A percentile compares a stretch with the other conserved stretches of the same genome.
phyloP scores from a whole-genome alignment of 2,113 vertebrate genomes.

The Engraulis encrasicolus region DNA sequence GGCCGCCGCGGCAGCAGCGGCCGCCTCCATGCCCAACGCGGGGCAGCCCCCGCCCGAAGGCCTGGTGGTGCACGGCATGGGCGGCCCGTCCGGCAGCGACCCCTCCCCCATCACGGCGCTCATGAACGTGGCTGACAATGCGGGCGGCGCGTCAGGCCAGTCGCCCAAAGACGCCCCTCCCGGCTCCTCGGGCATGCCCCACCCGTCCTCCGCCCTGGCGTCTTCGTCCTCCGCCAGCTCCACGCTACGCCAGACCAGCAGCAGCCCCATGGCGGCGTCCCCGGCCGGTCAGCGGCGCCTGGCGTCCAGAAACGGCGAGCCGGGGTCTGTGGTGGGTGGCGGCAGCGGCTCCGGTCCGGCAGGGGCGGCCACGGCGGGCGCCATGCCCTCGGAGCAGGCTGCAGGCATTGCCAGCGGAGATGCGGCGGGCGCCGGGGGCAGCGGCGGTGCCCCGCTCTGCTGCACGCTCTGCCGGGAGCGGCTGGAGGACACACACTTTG shows the following conservation, averaged over 20 bases:
- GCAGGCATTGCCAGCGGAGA: constrained; percentile 70
- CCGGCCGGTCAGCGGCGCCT: constrained; percentile 77
- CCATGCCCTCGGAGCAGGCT: constrained; percentile 63
- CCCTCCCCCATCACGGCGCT: constrained; percentile 82
- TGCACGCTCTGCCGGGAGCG: constrained; percentile 87
- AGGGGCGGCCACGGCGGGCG: constrained; percentile 61
- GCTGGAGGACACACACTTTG: constrained; percentile 86
- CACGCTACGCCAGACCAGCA: constrained; percentile 70
- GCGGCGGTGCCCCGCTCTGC: constrained; percentile 77
- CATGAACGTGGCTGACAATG: constrained; percentile 83
- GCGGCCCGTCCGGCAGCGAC: too few species aligned
- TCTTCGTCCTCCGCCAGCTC: not conserved
- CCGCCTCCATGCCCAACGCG: constrained; percentile 30
- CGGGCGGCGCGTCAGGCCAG: constrained; percentile 73
- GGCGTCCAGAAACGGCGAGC: constrained; percentile 77
- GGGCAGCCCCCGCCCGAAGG: constrained; percentile 60
- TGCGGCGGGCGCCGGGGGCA: constrained; percentile 56
- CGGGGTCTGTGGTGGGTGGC: constrained; percentile 40
- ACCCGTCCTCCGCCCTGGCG: constrained; percentile 60
- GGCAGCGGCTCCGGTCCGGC: constrained; percentile 58
- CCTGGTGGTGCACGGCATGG: constrained; percentile 64
- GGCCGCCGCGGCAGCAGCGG: not conserved
- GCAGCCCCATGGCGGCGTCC: constrained; percentile 80
- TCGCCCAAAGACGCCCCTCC: constrained; percentile 81
- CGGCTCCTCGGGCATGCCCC: constrained; percentile 59